Percentiles rank a stretch among this genome's conserved stretches.
Evolutionary conservation across 2,797 vertebrate genomes (phyloP).

Genomic region (Otolemur crassicaudatus): DNA sequence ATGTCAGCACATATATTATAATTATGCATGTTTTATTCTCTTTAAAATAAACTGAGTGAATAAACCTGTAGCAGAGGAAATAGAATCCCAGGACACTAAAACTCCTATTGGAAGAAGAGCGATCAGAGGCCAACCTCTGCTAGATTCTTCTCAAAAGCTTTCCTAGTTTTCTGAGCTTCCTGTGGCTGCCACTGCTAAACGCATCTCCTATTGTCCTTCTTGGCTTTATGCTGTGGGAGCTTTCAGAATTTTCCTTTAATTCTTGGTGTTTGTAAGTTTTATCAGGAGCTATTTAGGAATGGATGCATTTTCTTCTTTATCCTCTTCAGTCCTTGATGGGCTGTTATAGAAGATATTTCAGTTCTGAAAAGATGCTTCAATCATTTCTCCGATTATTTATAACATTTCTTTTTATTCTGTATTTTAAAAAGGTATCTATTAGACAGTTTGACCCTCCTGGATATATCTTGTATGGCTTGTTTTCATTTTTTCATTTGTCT

Average conservation of each 20-base stretch:
- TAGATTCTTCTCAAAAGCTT: neutral
- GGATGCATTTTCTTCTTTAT: neutral
- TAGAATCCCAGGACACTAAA: fast-evolving
- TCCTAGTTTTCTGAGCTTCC: neutral
- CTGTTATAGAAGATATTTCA: neutral
- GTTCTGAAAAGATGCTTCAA: neutral
- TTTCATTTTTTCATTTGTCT: neutral
- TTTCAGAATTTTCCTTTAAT: neutral
- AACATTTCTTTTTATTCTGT: neutral
- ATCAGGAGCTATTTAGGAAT: neutral
- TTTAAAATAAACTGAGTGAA: neutral
- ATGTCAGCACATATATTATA: neutral
- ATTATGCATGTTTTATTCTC: neutral
- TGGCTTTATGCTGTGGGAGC: neutral
- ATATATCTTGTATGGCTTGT: neutral
- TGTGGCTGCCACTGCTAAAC: fast-evolving
- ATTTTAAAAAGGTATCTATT: neutral
- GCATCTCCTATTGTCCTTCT: neutral
- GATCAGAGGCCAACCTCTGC: too few relatives aligned
- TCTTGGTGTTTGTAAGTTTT: neutral
- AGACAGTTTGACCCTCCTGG: neutral
- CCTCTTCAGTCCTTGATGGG: neutral
- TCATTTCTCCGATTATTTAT: neutral
- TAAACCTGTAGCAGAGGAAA: too few relatives aligned
- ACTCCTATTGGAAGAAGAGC: fast-evolving